Percentiles rank a stretch among this genome's conserved stretches.
These are phyloP conservation scores for Darevskia nairensis DNA, from an alignment of 2,797 vertebrate genomes.

Conservation along the genomic window DNA sequence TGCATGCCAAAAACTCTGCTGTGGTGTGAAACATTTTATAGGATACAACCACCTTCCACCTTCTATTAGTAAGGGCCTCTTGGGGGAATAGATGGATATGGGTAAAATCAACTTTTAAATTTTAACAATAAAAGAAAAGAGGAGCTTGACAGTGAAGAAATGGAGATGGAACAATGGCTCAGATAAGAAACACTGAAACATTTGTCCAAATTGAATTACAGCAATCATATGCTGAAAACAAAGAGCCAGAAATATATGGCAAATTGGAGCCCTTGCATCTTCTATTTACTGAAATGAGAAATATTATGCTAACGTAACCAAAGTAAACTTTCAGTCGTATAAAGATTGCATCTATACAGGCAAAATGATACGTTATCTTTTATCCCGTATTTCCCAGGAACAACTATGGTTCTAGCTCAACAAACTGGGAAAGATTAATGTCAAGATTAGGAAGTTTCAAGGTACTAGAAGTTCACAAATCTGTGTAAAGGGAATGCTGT, in stretches of 20 bases:
- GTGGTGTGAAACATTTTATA: too few species aligned
- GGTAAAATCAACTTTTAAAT: not conserved
- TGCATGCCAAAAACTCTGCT: not conserved
- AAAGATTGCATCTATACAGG: not conserved
- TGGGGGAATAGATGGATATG: not conserved
- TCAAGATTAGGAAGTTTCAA: not conserved
- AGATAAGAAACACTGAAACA: not conserved
- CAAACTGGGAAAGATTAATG: not conserved
- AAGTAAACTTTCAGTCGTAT: not conserved
- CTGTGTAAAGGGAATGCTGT: not conserved
- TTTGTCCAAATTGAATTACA: not conserved
- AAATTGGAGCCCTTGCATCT: not conserved
- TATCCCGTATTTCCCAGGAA: not conserved
- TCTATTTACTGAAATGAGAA: not conserved
- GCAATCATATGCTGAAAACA: not conserved
- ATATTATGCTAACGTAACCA: not conserved
- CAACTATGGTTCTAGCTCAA: not conserved
- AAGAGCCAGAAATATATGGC: not conserved
- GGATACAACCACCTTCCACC: too few species aligned
- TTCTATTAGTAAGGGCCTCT: not conserved
- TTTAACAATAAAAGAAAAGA: slow-evolving; percentile 4
- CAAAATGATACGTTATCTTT: not conserved
- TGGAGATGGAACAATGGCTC: not conserved
- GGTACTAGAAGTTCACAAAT: not conserved
- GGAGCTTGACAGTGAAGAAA: not conserved